A percentile compares a stretch with the other conserved stretches of the same genome.
Conservation (phyloP, 2,797 vertebrate genomes). For the Sebastes minor region DNA sequence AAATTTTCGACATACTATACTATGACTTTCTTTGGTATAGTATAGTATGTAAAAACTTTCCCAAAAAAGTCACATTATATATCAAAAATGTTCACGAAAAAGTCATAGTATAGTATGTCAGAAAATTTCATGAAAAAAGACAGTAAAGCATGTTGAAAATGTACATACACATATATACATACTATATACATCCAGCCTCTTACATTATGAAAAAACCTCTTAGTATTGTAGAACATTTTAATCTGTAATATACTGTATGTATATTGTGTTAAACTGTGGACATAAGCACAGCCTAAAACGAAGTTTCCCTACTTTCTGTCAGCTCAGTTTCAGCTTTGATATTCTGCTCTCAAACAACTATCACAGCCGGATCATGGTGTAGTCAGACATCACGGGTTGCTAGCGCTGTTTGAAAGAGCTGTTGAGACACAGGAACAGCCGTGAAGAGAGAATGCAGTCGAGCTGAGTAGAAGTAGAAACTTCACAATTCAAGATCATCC, state of each 20-base stretch:
- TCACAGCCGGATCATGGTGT: background rate
- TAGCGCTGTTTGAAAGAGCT: background rate
- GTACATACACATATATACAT: too few species aligned
- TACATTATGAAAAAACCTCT: background rate
- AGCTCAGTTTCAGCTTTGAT: slow-evolving; percentile 4
- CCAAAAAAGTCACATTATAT: too few species aligned
- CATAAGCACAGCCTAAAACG: background rate
- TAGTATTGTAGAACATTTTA: background rate
- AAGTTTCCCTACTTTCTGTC: background rate
- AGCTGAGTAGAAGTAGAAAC: background rate
- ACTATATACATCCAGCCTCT: too few species aligned
- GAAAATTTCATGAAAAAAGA: too few species aligned
- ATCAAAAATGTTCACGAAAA: too few species aligned
- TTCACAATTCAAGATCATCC: background rate
- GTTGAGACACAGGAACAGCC: background rate
- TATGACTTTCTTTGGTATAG: too few species aligned
- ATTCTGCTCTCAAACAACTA: background rate
- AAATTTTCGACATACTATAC: too few species aligned
- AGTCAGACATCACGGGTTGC: background rate
- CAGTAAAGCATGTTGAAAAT: too few species aligned
- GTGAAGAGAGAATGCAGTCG: background rate
- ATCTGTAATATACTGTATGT: background rate
- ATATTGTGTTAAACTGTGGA: background rate
- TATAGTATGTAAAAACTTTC: too few species aligned
- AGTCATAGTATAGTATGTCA: too few species aligned